phyloP scores from a whole-genome alignment of 2,888 invertebrate species.

The Lomographa bimaculata region DNA sequence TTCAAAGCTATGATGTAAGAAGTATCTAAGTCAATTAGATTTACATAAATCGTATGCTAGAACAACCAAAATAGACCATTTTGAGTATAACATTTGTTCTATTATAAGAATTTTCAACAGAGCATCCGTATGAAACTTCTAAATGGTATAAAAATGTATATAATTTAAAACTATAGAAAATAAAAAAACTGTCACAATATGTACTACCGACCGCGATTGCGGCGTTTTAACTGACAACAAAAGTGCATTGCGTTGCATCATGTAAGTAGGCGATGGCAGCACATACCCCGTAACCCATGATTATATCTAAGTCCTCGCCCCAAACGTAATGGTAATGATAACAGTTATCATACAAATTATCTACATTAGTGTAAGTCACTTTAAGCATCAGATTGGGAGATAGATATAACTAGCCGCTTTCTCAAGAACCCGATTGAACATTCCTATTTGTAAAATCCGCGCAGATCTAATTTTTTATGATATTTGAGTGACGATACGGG shows the following conservation, averaged over 20 bases:
- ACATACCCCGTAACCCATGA: slow-evolving; percentile 36
- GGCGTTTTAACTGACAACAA: slow-evolving; percentile 1
- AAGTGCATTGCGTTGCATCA: slow-evolving; percentile 33
- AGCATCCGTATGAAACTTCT: slow-evolving; percentile 13
- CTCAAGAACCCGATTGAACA: too few relatives aligned
- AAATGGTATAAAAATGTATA: slow-evolving; percentile 20
- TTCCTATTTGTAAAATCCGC: too few relatives aligned
- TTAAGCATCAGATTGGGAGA: slow-evolving; percentile 54
- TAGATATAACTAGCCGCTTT: slow-evolving; percentile 39
- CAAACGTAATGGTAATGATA: slow-evolving; percentile 34
- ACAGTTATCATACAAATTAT: slow-evolving; percentile 21
- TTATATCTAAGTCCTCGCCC: slow-evolving; percentile 39
- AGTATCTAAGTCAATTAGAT: slow-evolving; percentile 15
- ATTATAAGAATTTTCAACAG: background rate
- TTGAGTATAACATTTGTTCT: background rate
- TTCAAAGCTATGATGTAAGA: slow-evolving; percentile 29
- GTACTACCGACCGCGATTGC: slow-evolving; percentile 25
- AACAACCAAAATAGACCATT: slow-evolving; percentile 13
- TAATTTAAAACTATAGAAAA: slow-evolving; percentile 21
- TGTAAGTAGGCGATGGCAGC: too few relatives aligned
- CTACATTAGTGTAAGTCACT: slow-evolving; percentile 31
- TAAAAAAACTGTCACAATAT: slow-evolving; percentile 25
- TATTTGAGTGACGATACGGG: too few relatives aligned
- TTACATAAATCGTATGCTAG: slow-evolving; percentile 14
- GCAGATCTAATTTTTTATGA: too few relatives aligned